Conservation (phyloP, 2,113 vertebrate genomes). For the Heteronetta atricapilla region DNA sequence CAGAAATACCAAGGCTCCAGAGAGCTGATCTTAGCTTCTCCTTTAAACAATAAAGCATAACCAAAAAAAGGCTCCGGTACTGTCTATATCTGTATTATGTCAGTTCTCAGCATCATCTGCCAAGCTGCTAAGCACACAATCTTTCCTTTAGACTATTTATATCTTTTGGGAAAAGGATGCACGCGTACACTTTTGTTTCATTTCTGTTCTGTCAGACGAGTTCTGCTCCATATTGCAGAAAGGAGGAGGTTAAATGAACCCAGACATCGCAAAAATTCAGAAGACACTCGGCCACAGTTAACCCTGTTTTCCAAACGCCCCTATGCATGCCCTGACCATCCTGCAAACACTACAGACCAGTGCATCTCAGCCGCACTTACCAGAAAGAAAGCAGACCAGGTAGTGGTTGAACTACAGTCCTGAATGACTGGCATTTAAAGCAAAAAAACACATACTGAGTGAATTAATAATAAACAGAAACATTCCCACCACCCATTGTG, state of each 20-base stretch:
- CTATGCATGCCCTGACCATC: background rate
- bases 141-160: background rate
- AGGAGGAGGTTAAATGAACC: background rate
- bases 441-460: background rate
- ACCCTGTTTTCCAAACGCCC: background rate
- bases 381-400: background rate
- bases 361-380: background rate
- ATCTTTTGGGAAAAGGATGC: conserved; percentile 18
- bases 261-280: background rate
- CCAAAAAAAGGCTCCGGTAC: fast-evolving
- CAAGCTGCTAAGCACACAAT: background rate
- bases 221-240: background rate
- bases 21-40: background rate
- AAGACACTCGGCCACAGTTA: background rate
- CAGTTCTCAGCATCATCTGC: conserved; percentile 6
- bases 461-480: conserved; percentile 43
- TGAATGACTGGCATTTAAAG: background rate
- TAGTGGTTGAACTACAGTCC: background rate
- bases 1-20: background rate
- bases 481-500: conserved; percentile 16
- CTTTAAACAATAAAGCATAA: background rate
- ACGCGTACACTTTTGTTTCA: background rate
- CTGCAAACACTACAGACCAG: background rate
- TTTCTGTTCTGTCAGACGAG: background rate
- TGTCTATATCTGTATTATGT: background rate